A percentile compares a stretch with the other conserved stretches of the same genome.
These are phyloP conservation scores for Sycophila texana DNA, from an alignment of 2,888 invertebrate species.

Conservation along the genomic window DNA sequence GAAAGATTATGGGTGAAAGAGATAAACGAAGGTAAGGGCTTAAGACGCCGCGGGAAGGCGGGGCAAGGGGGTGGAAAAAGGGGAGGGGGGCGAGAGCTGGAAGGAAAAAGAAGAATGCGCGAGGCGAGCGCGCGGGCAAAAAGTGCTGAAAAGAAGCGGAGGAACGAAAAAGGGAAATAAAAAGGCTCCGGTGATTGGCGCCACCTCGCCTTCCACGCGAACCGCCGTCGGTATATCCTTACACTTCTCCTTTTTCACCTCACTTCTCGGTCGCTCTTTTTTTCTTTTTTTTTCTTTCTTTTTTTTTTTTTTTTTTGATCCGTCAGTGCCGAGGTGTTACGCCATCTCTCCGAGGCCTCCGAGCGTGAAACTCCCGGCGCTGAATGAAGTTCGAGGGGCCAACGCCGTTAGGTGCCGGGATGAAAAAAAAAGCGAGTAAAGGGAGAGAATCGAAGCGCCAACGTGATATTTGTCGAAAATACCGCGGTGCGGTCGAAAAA, in stretches of 20 bases:
- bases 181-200: conserved; percentile 39
- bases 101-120: background rate
- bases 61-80: no score
- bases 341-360: conserved; percentile 2
- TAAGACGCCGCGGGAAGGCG: conserved; percentile 39
- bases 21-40: conserved; percentile 57
- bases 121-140: background rate
- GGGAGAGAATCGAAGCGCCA: conserved; percentile 6
- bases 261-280: conserved; percentile 7
- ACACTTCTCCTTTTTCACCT: conserved; percentile 12
- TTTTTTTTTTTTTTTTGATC: background rate
- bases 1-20: conserved; percentile 53
- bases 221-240: conserved; percentile 1
- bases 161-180: conserved; percentile 40
- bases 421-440: background rate
- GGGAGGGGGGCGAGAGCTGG: background rate
- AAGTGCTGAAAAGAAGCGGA: background rate
- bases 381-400: background rate
- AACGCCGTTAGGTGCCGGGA: no score
- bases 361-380: conserved; percentile 7
- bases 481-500: background rate
- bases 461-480: conserved; percentile 26
- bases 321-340: conserved; percentile 5
- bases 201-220: conserved; percentile 21
- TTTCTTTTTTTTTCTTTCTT: background rate